Conservation (phyloP, 2,797 vertebrate species). For the Synanceia verrucosa region DNA sequence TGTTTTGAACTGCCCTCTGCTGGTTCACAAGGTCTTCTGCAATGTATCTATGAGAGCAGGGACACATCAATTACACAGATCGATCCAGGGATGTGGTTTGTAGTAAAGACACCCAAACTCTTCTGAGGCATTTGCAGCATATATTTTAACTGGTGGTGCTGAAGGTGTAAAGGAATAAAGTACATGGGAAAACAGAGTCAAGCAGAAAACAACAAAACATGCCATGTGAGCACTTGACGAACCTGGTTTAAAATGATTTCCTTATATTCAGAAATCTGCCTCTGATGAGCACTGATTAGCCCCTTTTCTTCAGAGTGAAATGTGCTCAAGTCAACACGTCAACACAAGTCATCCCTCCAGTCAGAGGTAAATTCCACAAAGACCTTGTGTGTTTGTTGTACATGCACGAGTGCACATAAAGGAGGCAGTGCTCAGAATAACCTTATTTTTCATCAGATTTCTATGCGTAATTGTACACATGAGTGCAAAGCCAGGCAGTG, state of each 20-base stretch:
- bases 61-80: not conserved
- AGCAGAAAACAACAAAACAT: not conserved
- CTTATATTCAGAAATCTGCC: not conserved
- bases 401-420: not conserved
- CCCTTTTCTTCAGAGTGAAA: not conserved
- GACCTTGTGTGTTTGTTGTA: not conserved
- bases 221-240: not conserved
- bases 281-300: not conserved
- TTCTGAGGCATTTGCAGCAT: not conserved
- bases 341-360: no score
- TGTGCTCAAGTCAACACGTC: no score
- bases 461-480: not conserved
- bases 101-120: not conserved
- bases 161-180: not conserved
- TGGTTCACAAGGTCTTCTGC: conserved; percentile 47
- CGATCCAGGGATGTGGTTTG: not conserved
- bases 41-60: conserved; percentile 1
- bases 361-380: no score
- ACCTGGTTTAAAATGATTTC: conserved; percentile 5
- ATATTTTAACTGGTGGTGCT: not conserved
- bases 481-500: not conserved
- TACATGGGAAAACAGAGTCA: not conserved
- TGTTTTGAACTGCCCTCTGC: conserved; percentile 69
- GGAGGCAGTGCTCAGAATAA: not conserved
- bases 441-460: conserved; percentile 4